These are phyloP conservation scores for Marisa cornuarietis DNA, from an alignment of 1,140 invertebrate genomes.

Conservation along the genomic window DNA sequence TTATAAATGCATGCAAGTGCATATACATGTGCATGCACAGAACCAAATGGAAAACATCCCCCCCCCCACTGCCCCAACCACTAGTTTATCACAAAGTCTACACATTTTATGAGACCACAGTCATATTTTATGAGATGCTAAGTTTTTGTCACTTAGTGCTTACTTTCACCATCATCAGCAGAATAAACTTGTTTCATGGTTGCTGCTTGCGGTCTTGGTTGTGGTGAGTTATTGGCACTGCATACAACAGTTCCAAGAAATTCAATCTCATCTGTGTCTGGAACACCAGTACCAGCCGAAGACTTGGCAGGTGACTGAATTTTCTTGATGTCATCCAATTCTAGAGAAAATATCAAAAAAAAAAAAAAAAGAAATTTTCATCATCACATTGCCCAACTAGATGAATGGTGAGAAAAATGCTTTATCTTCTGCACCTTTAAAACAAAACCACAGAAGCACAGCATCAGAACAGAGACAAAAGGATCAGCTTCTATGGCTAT, in stretches of 20 bases:
- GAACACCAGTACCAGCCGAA: neutral
- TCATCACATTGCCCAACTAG: neutral
- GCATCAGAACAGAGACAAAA: no score
- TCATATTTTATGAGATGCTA: no score
- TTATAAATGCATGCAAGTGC: no score
- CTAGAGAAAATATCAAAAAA: neutral
- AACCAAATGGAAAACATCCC: no score
- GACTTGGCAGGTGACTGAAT: neutral
- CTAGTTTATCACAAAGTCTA: no score
- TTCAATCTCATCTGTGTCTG: constrained; percentile 7
- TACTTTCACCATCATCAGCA: constrained; percentile 6
- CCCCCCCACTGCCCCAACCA: no score
- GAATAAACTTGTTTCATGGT: neutral
- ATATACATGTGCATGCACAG: no score
- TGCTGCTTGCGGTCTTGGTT: neutral
- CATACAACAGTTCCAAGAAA: constrained; percentile 14
- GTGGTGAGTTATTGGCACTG: constrained; percentile 3
- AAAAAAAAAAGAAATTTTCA: neutral
- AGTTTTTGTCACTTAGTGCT: neutral
- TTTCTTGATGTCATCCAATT: neutral
- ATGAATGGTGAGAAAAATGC: neutral
- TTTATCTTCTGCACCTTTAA: no score
- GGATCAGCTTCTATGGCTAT: no score
- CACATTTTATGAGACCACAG: no score
- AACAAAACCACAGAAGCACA: no score